Evolutionary conservation across 2,797 vertebrate species (phyloP).

Genomic region (Smutsia gigantea): DNA sequence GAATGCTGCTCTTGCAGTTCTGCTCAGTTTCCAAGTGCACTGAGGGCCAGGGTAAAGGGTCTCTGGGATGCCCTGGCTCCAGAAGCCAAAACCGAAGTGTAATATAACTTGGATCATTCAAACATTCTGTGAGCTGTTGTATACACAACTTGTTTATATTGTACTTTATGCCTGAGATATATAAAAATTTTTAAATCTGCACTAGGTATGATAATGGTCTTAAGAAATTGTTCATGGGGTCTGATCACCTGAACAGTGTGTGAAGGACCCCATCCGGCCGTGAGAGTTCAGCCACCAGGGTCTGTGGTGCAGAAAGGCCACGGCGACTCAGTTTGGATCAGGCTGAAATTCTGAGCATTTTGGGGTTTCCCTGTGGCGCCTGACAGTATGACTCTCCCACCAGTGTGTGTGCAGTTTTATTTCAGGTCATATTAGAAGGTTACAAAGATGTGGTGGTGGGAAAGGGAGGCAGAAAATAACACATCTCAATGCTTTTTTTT

Average conservation of each 20-base stretch:
- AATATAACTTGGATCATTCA: background rate
- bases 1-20: background rate
- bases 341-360: background rate
- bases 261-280: background rate
- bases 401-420: slow-evolving; percentile 13
- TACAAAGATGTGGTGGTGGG: background rate
- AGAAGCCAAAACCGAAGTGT: background rate
- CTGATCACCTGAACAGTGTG: background rate
- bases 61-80: background rate
- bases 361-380: background rate
- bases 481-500: background rate
- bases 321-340: background rate
- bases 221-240: background rate
- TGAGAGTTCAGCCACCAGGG: background rate
- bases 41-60: background rate
- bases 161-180: background rate
- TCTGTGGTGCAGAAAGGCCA: too few relatives aligned
- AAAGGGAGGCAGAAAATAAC: background rate
- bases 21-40: background rate
- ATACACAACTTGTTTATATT: background rate
- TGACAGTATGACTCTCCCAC: background rate
- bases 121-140: background rate
- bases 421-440: slow-evolving; percentile 17
- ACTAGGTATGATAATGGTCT: background rate
- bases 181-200: background rate